Base-by-base conservation (phyloP, 2,888 invertebrate genomes). In the Nycteola revayana region DNA sequence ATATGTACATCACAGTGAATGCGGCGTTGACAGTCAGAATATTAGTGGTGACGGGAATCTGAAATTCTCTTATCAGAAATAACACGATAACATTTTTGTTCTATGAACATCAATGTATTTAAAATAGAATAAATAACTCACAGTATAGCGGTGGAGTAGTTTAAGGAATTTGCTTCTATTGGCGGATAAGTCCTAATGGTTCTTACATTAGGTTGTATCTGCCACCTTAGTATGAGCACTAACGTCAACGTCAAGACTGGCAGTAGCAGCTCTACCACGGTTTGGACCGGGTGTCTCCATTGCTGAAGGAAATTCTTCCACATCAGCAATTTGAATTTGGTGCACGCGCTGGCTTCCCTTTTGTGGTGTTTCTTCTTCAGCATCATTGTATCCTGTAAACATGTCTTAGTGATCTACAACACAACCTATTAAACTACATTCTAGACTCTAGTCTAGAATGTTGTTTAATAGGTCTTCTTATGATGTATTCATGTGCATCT, bases 301-400 rank as follows among this genome's bases (percentile, higher is more conserved):
- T 95, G 95, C 25, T 95, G 90, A 1, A 93, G 75, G 81, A 93
- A 94, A 74, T 96, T 96, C 80, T 96, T 96, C 96, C 96, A 96
- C 75, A 95, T 90, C 38, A 96, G 80, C 44, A 96, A 82, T 7
- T 88, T 70, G 66, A 95, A 94, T 70, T 93, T 93, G 18, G 88
- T 79, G 69, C 81, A 87, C 1, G 78, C 71, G 7, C 66, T 60
- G 1, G 85, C 74, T 28, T 69, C 70, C 28, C 28, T 42, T 24
- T 42, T 44, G 10, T n/a, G 9, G 28, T 47, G 21, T 31, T 48
- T 36, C 9, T 56, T 26, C 34, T 44, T 54, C 20, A 38, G 42
- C 25, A 33, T 56, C 59, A 59, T 63, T 38, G 26, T 42, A 25
- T 24, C 42, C 38, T 47, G 33, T 10, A 17, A 14, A n/a, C n/a